Base-by-base conservation (phyloP, 2,113 vertebrate species). In the Peromyscus leucopus region DNA sequence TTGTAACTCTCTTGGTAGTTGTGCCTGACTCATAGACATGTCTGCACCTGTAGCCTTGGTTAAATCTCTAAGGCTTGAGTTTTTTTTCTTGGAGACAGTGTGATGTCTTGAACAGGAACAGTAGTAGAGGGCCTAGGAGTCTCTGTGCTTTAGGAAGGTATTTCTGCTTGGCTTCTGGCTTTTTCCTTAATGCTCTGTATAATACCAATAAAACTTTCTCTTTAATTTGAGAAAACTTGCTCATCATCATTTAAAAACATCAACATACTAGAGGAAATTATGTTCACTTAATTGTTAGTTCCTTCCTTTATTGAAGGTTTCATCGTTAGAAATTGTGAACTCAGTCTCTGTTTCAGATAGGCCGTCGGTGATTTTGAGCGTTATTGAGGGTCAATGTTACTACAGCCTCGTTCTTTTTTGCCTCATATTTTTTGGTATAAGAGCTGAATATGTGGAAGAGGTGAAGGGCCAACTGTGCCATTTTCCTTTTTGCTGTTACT, bases 141-240 rank as follows among this genome's bases (percentile, higher is more conserved):
- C 17, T 59, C 61, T 61, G 5, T 83, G 88, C 55, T 65, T 36
- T 21, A 72, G 61, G n/a, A 79, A 65, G 36, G 59, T 48, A 57
- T 59, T 89, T 89, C 22, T 65, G 9, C 4, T 8, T 92, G 46
- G 74, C 36, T 75, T 89, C 65, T 85, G 85, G 26, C 42, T 78
- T 91, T 82, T 88, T 55, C 42, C 21, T 59, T 67, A 74, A 85
- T 65, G 65, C n/a, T n/a, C 51, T 78, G 13, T 79, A 79, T 51
- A 51, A 57, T 80, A 28, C 31, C 90, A n/a, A 5, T 59, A 75
- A 95, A 39, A 4, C n/a, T 69, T 85, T 89, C 26, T 39, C 39
- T 84, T 95, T 86, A 46, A 92, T 84, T 92, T 89, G 89, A 89
- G 71, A 89, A 91, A 85, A 21, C 17, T 92, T 94, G 84, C 24